Base-by-base conservation (phyloP, 2,888 invertebrate species). In the Tipula lateralis region DNA sequence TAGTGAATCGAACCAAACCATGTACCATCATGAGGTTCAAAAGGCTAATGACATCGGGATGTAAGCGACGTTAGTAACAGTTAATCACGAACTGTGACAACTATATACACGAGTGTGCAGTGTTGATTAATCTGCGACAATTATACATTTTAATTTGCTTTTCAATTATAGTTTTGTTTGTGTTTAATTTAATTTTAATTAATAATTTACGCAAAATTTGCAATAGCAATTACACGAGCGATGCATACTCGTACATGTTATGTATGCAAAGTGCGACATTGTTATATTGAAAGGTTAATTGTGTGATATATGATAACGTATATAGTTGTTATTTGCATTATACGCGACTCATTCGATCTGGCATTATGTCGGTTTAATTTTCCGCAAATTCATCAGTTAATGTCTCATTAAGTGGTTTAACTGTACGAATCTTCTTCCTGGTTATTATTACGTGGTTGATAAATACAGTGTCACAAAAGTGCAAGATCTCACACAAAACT, bases 211-310 rank as follows among this genome's bases (percentile, higher is more conserved):
- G 24, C 66, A 9, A 24, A 66, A 24, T 66, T 24, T 66, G 24
- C 66, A 66, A 24, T 66, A 24, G 7, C 66, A 66, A 66, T 24
- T 66, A 66, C 9, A 24, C 66, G 66, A 66, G 24, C 66, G 6
- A 16, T 32, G n/a, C n/a, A n/a, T n/a, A 32, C 32, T 32, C 32
- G 32, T 32, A 7, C 13, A 39, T 39, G 19, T 50, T n/a, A 44
- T 44, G n/a, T 44, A 44, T 39, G 12, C 12, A 36, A 1, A 36
- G 16, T 50, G 9, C 24, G 66, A 24, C 66, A 12, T 66, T 66
- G 66, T 66, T 66, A n/a, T n/a, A 66, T 66, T 66, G 66, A 66
- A 66, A 66, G 24, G 66, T 66, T 66, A 66, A 66, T 66, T 66
- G 24, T 66, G 66, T n/a, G n/a, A n/a, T n/a, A 66, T 66, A 66